Base-by-base conservation (phyloP, 2,888 invertebrate species). In the Plagiodera versicolora region DNA sequence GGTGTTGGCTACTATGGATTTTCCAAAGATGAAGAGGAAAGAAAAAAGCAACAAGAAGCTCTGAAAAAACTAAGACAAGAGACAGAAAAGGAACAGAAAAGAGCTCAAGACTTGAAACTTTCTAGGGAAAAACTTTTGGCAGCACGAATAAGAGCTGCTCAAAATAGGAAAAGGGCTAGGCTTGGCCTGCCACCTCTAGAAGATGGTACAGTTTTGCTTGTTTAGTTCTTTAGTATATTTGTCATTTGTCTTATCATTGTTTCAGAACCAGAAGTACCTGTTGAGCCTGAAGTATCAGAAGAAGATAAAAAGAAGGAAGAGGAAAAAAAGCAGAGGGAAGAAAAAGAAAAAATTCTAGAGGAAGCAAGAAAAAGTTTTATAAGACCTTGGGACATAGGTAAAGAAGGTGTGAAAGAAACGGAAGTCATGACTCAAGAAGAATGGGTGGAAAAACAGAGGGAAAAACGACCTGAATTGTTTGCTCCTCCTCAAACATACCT, bases 1-100 rank as follows among this genome's bases (percentile, higher is more conserved):
- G 98, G 97, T 74, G 94, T 94, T 16, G 94, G 93, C 4, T 98
- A 94, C 81, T 97, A 90, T 80, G 87, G 89, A 18, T 96, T 98
- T 79, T 93, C 95, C 11, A 91, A 90, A 47, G 92, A 96, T 71
- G 94, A 94, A 70, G 83, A 84, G 1, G 86, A 89, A 72, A 87
- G 97, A 68, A 82, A 84, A 1, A 86, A 88, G 70, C 95, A 98
- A 79, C 92, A 95, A 83, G 87, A 88, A 53, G 89, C 89, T 69
- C 81, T 98, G 57, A 83, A 86, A 52, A 87, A 87, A 66, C 79
- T 89, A 24, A 84, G 95, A 0, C 82, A 86, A 61, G 87, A 89
- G 72, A 94, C 94, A 0, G 78, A 88, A 60, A 80, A 81, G 14
- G 86, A 88, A 57, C 92, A 92, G 74, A 82, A 83, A 57, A 83